These are phyloP conservation scores for Morelia viridis DNA, from an alignment of 2,797 vertebrate genomes.

Conservation along the genomic window DNA sequence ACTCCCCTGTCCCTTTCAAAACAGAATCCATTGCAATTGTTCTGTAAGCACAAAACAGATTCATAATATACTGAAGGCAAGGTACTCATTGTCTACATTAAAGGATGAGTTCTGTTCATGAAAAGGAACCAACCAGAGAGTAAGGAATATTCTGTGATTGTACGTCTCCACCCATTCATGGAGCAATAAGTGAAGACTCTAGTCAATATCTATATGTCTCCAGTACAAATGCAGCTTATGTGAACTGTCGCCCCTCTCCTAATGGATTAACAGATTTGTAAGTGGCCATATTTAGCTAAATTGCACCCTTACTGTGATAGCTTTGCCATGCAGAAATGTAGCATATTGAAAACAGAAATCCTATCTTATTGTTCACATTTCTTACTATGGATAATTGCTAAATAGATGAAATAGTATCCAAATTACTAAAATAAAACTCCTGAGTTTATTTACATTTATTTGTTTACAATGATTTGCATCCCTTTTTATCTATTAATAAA, in stretches of 20 bases:
- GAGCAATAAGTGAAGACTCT: not conserved
- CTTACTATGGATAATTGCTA: not conserved
- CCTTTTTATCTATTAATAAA: not conserved
- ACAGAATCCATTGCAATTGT: not conserved
- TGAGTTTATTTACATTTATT: not conserved
- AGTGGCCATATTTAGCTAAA: not conserved
- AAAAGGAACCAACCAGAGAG: not conserved
- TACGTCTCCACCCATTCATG: not conserved
- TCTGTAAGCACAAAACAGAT: not conserved
- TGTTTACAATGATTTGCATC: not conserved
- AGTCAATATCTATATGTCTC: not conserved
- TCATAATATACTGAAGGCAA: not conserved
- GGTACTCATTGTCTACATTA: not conserved
- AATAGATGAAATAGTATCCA: not conserved
- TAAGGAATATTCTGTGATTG: not conserved
- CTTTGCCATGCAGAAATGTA: not conserved
- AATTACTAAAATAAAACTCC: not conserved
- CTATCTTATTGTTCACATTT: not conserved
- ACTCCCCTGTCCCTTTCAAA: not conserved
- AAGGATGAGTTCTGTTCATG: not conserved
- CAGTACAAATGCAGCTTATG: not conserved
- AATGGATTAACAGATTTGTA: not conserved
- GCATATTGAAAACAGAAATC: not conserved
- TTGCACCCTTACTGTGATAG: not conserved
- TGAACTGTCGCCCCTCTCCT: not conserved